These are phyloP conservation scores for Onthophagus sagittarius DNA, from an alignment of 2,888 invertebrate genomes.

Conservation along the genomic window DNA sequence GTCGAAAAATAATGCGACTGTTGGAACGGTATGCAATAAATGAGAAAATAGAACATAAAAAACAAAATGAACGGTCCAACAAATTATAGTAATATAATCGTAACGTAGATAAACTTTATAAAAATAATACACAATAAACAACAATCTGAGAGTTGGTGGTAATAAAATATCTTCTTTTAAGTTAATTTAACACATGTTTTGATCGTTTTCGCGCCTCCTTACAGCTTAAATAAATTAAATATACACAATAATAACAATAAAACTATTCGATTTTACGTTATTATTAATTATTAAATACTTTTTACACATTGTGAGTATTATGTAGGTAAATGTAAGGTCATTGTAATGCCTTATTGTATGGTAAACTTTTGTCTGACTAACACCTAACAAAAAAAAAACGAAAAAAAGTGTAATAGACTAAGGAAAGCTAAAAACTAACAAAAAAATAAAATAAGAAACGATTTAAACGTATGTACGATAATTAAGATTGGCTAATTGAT, in stretches of 20 bases:
- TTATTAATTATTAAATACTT: conserved; percentile 34
- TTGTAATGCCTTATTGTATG: conserved; percentile 46
- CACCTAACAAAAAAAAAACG: conserved; percentile 29
- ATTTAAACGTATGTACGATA: conserved; percentile 14
- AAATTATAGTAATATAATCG: conserved; percentile 23
- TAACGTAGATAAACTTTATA: conserved; percentile 38
- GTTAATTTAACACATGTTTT: conserved; percentile 30
- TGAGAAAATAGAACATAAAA: conserved; percentile 26
- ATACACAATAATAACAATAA: conserved; percentile 30
- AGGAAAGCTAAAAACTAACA: conserved; percentile 19
- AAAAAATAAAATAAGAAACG: conserved; percentile 20
- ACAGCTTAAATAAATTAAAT: conserved; percentile 32
- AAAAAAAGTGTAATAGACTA: conserved; percentile 28
- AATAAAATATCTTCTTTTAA: conserved; percentile 34
- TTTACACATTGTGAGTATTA: conserved; percentile 43
- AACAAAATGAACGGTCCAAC: conserved; percentile 27
- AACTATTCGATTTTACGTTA: neutral
- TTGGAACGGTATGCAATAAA: neutral
- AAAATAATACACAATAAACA: conserved; percentile 40
- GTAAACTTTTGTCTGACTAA: conserved; percentile 45
- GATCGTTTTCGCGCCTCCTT: conserved; percentile 1
- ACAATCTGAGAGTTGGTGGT: conserved; percentile 40
- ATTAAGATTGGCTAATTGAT: conserved; percentile 25
- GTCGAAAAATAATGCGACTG: neutral
- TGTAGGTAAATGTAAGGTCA: conserved; percentile 42